Conservation (phyloP, 1,140 invertebrate species). For the Goniozus legneri region DNA sequence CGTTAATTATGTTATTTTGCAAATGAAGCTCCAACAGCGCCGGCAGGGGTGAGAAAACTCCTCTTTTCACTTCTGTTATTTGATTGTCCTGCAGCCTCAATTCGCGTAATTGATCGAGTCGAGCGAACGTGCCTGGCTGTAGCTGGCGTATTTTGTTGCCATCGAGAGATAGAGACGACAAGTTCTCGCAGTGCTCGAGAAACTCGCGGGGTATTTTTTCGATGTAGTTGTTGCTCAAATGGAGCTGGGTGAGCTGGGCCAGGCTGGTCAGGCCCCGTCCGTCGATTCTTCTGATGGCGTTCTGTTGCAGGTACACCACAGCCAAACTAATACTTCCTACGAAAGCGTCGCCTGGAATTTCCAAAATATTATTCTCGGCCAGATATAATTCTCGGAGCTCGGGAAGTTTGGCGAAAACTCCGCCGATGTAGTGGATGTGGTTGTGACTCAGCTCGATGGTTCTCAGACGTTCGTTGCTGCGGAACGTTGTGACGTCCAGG, state of each 20-base stretch:
- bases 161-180: constrained; percentile 84
- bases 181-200: constrained; percentile 69
- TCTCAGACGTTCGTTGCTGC: constrained; percentile 68
- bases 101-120: constrained; percentile 70
- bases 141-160: constrained; percentile 84
- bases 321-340: constrained; percentile 70
- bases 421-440: constrained; percentile 79
- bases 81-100: constrained; percentile 85
- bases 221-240: constrained; percentile 84
- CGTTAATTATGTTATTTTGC: constrained; percentile 79
- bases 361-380: constrained; percentile 87
- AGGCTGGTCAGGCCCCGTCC: constrained; percentile 69
- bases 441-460: constrained; percentile 86
- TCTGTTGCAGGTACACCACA: constrained; percentile 84
- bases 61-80: constrained; percentile 68
- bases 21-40: constrained; percentile 79
- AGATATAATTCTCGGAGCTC: constrained; percentile 78
- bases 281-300: constrained; percentile 77
- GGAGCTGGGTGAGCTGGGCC: constrained; percentile 74
- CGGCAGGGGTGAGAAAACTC: constrained; percentile 77
- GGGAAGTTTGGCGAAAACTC: constrained; percentile 74
- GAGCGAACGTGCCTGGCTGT: constrained; percentile 74
- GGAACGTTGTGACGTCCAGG: constrained; percentile 69
- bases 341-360: constrained; percentile 79
- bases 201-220: constrained; percentile 69